phyloP scores from a whole-genome alignment of 1,140 invertebrate species.

The Sycobia sp. region DNA sequence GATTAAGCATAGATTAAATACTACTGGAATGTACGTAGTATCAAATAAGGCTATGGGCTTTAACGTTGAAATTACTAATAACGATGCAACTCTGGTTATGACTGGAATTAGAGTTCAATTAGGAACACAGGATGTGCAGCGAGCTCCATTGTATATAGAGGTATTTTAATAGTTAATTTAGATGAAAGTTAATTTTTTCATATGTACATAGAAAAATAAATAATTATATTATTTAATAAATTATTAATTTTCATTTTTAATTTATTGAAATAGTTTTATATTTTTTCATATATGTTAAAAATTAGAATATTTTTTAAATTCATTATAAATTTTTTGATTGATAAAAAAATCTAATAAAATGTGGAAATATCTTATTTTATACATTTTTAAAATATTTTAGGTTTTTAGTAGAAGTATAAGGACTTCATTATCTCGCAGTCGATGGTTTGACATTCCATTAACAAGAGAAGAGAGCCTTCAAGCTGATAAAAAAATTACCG shows the following conservation, averaged over 20 bases:
- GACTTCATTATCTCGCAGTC: constrained; percentile 75
- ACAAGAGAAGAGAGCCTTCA: constrained; percentile 92
- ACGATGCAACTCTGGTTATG: constrained; percentile 86
- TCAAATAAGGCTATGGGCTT: constrained; percentile 89
- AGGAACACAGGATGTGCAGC: constrained; percentile 84
- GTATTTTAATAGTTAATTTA: constrained; percentile 46
- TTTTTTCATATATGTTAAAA: not conserved
- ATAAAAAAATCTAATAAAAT: not conserved
- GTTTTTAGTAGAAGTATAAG: constrained; percentile 83
- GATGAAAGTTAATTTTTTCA: not conserved
- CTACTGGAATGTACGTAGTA: constrained; percentile 87
- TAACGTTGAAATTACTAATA: constrained; percentile 85
- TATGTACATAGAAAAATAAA: not conserved
- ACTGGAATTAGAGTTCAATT: constrained; percentile 83
- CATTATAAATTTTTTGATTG: not conserved
- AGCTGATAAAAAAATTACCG: constrained; percentile 88
- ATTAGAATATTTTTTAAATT: not conserved
- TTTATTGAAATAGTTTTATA: not conserved
- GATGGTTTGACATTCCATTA: constrained; percentile 96
- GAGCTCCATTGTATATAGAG: constrained; percentile 84
- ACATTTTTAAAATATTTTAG: constrained; percentile 45
- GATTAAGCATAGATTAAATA: constrained; percentile 90
- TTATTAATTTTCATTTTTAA: constrained; percentile 8
- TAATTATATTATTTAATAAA: not conserved
- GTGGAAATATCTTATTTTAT: not conserved